phyloP scores from a whole-genome alignment of 2,888 invertebrate species.

The Crossocerus cetratus region DNA sequence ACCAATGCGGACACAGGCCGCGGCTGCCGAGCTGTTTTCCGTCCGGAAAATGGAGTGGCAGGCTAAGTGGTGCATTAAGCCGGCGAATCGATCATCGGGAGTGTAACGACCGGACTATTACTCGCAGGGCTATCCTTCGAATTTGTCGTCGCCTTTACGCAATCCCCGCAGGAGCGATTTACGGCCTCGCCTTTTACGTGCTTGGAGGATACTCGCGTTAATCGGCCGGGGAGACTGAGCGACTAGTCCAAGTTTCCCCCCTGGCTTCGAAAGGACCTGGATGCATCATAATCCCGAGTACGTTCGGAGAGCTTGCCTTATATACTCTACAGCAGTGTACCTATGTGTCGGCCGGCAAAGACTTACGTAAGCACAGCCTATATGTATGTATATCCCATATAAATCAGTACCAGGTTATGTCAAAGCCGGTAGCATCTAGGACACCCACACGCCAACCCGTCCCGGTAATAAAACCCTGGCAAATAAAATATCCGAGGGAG shows the following conservation, averaged over 20 bases:
- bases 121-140: constrained; percentile 16
- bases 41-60: constrained; percentile 32
- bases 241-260: no score
- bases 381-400: no score
- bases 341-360: no score
- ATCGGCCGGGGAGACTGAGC: not conserved
- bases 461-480: not conserved
- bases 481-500: not conserved
- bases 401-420: no score
- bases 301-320: no score
- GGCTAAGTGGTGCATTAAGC: constrained; percentile 35
- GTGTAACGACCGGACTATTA: constrained; percentile 26
- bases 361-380: no score
- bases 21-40: constrained; percentile 22
- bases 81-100: constrained; percentile 39
- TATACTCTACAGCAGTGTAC: no score
- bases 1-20: constrained; percentile 10
- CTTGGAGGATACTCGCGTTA: constrained; percentile 19
- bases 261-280: no score
- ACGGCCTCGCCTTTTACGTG: constrained; percentile 1
- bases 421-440: no score
- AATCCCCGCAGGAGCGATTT: constrained; percentile 20
- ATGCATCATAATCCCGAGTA: no score
- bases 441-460: no score
- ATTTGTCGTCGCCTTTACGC: constrained; percentile 9